These are phyloP conservation scores for Pelosia muscerda DNA, from an alignment of 2,888 invertebrate species.

Conservation along the genomic window DNA sequence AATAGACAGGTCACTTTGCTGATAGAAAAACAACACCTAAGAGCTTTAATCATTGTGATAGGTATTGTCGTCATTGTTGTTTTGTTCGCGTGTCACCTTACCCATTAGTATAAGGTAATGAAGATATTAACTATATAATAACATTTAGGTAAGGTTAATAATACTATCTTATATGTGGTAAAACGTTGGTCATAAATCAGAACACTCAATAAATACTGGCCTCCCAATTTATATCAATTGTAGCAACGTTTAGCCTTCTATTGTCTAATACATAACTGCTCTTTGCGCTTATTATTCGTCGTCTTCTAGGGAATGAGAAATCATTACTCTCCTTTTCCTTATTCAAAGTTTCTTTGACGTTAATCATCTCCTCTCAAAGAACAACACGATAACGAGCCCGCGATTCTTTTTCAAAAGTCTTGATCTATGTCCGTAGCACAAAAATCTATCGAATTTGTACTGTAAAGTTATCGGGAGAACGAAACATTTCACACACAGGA, in stretches of 20 bases:
- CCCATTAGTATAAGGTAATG: background rate
- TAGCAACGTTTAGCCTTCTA: background rate
- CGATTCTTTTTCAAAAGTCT: background rate
- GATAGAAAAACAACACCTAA: slow-evolving; percentile 3
- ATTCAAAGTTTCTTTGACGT: too few species aligned
- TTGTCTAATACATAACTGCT: too few species aligned
- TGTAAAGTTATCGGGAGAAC: too few species aligned
- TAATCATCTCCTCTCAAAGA: background rate
- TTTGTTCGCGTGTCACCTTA: background rate
- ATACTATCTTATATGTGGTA: background rate
- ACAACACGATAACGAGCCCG: background rate
- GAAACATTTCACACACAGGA: too few species aligned
- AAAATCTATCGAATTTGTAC: too few species aligned
- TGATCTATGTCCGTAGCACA: too few species aligned
- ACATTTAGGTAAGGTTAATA: background rate
- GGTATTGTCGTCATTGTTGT: background rate
- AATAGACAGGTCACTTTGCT: slow-evolving; percentile 7
- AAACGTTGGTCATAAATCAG: background rate
- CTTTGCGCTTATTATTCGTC: too few species aligned
- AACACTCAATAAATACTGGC: background rate
- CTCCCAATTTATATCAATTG: background rate
- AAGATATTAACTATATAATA: background rate
- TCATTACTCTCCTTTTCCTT: too few species aligned
- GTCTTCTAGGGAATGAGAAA: too few species aligned
- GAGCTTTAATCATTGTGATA: slow-evolving; percentile 5